Evolutionary conservation across 2,797 vertebrate species (phyloP).

Genomic region (Rhynchonycteris naso): DNA sequence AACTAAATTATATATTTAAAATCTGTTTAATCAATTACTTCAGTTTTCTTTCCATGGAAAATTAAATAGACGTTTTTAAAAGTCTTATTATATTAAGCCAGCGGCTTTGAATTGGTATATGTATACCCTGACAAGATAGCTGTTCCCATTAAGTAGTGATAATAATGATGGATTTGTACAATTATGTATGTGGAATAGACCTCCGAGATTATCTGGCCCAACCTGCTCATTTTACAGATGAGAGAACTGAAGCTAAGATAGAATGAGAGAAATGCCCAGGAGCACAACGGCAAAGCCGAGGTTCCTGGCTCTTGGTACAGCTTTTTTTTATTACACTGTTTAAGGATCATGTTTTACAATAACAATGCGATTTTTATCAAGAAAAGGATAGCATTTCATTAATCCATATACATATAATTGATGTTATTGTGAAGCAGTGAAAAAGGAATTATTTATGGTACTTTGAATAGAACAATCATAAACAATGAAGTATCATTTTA

Average conservation of each 20-base stretch:
- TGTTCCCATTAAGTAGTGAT: constrained; percentile 72
- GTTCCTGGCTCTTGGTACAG: neutral
- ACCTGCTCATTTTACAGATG: constrained; percentile 76
- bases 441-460: constrained; percentile 18
- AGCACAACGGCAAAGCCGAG: neutral
- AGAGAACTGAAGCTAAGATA: constrained; percentile 62
- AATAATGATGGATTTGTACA: constrained; percentile 78
- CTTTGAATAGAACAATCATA: neutral
- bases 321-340: constrained; percentile 25
- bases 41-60: constrained; percentile 70
- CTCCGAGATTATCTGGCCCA: constrained; percentile 68
- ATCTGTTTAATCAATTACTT: constrained; percentile 55
- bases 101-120: constrained; percentile 36
- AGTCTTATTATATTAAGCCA: constrained; percentile 49
- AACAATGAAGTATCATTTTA: neutral
- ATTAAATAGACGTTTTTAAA: constrained; percentile 65
- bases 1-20: constrained; percentile 61
- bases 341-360: constrained; percentile 47
- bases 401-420: neutral
- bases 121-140: constrained; percentile 65
- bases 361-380: constrained; percentile 31
- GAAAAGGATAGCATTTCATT: neutral
- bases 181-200: constrained; percentile 70
- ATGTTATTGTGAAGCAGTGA: neutral
- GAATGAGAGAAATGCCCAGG: constrained; percentile 34